A percentile compares a stretch with the other conserved stretches of the same genome.
Conservation (phyloP, 2,888 invertebrate species). For the Drosophila birchii region DNA sequence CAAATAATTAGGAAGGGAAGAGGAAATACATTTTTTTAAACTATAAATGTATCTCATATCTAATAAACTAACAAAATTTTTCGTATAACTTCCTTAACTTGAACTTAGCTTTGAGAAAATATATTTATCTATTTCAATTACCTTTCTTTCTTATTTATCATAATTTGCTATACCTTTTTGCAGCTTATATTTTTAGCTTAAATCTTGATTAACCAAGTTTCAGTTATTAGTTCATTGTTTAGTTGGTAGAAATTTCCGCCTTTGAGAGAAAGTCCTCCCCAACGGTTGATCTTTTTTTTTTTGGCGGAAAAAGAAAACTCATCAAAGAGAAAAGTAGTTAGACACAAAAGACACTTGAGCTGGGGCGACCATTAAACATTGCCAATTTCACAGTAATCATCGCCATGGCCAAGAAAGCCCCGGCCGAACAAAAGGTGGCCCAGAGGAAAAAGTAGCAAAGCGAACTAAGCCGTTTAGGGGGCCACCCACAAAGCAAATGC, state of each 20-base stretch:
- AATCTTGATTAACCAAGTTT: constrained; percentile 33
- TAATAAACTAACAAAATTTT: too few relatives aligned
- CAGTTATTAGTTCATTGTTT: constrained; percentile 25
- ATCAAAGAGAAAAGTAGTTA: constrained; percentile 70
- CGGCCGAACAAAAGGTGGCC: constrained; percentile 44
- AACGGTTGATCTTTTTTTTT: constrained; percentile 26
- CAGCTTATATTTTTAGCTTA: constrained; percentile 13
- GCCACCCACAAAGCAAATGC: constrained; percentile 71
- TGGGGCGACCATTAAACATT: constrained; percentile 66
- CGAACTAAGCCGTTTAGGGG: constrained; percentile 74
- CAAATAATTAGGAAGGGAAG: background rate
- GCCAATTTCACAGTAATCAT: constrained; percentile 78
- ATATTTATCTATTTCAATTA: background rate
- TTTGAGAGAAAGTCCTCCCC: constrained; percentile 59
- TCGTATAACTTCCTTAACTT: background rate
- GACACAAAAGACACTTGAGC: constrained; percentile 56
- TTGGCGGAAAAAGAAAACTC: constrained; percentile 62
- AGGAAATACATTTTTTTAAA: background rate
- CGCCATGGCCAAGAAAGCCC: constrained; percentile 58
- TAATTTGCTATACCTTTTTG: background rate
- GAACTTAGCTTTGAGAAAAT: background rate
- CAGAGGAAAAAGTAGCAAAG: constrained; percentile 60
- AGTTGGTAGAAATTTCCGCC: constrained; percentile 16
- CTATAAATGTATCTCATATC: background rate
- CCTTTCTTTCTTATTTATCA: too few relatives aligned